Evolutionary conservation across 1,140 invertebrate species (phyloP).

Genomic region (Penaeus japonicus): DNA sequence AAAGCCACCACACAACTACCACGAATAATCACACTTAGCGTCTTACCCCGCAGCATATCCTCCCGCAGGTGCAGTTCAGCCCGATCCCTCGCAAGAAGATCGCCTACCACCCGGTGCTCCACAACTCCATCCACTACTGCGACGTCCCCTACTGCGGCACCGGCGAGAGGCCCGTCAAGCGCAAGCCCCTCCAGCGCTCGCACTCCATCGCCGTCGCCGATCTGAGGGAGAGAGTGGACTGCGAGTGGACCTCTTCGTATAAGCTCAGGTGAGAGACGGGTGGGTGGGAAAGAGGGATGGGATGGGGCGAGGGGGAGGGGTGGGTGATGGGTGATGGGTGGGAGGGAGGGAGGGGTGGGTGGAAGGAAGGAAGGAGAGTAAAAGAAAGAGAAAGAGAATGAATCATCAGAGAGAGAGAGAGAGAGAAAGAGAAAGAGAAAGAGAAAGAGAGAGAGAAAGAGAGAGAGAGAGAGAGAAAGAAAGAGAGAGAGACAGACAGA

Average conservation of each 20-base stretch:
- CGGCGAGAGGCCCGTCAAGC: slow-evolving; percentile 51
- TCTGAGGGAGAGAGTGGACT: slow-evolving; percentile 28
- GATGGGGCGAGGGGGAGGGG: not conserved
- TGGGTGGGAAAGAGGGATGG: not conserved
- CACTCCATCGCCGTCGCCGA: slow-evolving; percentile 55
- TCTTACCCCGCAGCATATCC: not conserved
- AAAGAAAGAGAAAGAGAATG: too few relatives aligned
- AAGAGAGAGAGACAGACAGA: too few relatives aligned
- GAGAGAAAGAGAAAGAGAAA: too few relatives aligned
- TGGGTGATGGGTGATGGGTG: not conserved
- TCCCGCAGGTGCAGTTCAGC: slow-evolving; percentile 53
- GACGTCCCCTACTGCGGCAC: slow-evolving; percentile 55
- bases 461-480: too few relatives aligned
- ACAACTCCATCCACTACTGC: slow-evolving; percentile 58
- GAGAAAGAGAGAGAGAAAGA: too few relatives aligned
- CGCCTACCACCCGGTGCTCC: slow-evolving; percentile 56
- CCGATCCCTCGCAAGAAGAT: slow-evolving; percentile 59
- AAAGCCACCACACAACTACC: too few relatives aligned
- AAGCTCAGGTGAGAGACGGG: slow-evolving; percentile 8
- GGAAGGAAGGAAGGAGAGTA: too few relatives aligned
- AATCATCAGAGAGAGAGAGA: too few relatives aligned
- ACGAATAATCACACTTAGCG: too few relatives aligned
- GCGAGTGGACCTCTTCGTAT: slow-evolving; percentile 42
- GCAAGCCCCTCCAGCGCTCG: slow-evolving; percentile 52
- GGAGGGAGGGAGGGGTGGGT: too few relatives aligned